Percentiles rank a stretch among this genome's conserved stretches.
phyloP scores from a whole-genome alignment of 1,140 invertebrate genomes.

The Planococcus citri region DNA sequence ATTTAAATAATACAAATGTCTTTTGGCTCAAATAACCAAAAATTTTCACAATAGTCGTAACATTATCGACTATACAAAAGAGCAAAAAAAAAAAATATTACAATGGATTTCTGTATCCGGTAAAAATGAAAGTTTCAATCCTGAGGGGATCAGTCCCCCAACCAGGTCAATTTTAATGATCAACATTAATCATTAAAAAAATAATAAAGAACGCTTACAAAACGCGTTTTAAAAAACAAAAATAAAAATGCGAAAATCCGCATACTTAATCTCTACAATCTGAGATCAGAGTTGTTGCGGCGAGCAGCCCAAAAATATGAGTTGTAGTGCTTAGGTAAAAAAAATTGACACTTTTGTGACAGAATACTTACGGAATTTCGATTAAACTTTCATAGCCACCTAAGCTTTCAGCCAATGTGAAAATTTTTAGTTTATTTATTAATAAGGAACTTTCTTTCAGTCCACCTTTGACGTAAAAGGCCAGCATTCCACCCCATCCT shows the following conservation, averaged over 20 bases:
- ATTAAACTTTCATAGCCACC: slow-evolving; percentile 91
- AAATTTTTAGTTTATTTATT: slow-evolving; percentile 61
- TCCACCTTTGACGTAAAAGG: slow-evolving; percentile 76
- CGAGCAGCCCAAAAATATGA: neutral
- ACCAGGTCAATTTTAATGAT: neutral
- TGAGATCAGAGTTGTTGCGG: neutral
- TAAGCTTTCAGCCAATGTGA: slow-evolving; percentile 84
- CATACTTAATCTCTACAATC: neutral
- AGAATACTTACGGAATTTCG: slow-evolving; percentile 60
- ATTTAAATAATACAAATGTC: neutral
- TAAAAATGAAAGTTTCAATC: neutral
- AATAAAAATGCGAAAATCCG: neutral
- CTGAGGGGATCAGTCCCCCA: neutral
- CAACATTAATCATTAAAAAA: neutral
- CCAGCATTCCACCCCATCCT: slow-evolving; percentile 86
- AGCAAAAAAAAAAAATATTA: neutral
- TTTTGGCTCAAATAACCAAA: too few species aligned
- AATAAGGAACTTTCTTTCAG: slow-evolving; percentile 65
- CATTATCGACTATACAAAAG: too few species aligned
- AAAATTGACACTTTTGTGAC: neutral
- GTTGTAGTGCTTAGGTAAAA: neutral
- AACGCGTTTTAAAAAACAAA: neutral
- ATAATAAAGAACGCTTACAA: neutral
- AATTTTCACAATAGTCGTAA: too few species aligned
- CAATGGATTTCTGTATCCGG: slow-evolving; percentile 1